A percentile compares a stretch with the other conserved stretches of the same genome.
These are phyloP conservation scores for Chymomyza procnemis DNA, from an alignment of 2,888 invertebrate genomes.

Conservation along the genomic window DNA sequence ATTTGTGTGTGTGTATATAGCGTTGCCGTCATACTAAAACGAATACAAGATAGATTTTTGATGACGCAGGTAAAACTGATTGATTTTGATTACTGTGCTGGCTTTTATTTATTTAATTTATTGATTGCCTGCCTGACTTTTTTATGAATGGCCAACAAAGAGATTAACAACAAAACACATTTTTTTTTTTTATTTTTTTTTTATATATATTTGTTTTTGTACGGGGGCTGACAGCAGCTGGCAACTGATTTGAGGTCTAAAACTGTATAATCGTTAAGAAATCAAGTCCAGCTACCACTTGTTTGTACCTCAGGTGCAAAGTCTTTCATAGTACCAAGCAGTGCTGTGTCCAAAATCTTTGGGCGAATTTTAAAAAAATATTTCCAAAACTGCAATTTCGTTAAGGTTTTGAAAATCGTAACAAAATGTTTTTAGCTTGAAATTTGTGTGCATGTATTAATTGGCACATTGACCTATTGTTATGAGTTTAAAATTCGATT, in stretches of 20 bases:
- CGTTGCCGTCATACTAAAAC: neutral
- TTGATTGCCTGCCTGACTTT: neutral
- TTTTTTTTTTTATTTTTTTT: neutral
- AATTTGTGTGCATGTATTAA: too few relatives aligned
- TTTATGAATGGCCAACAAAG: constrained; percentile 1
- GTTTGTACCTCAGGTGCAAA: too few relatives aligned
- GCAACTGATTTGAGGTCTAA: neutral
- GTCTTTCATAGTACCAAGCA: too few relatives aligned
- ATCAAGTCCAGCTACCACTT: neutral
- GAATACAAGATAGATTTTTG: neutral
- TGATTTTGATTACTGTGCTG: constrained; percentile 10
- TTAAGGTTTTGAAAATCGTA: too few relatives aligned
- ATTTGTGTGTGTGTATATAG: too few relatives aligned
- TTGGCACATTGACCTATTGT: too few relatives aligned
- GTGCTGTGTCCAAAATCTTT: too few relatives aligned
- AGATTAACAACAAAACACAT: neutral
- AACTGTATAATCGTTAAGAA: neutral
- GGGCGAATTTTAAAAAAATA: too few relatives aligned
- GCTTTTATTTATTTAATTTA: constrained; percentile 2
- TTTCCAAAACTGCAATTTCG: too few relatives aligned
- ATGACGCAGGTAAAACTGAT: constrained; percentile 52
- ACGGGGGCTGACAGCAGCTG: neutral
- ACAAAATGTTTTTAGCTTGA: too few relatives aligned
- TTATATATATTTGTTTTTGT: too few relatives aligned
- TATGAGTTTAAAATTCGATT: too few relatives aligned